Evolutionary conservation across 2,797 vertebrate genomes (phyloP).

Genomic region (Dallia pectoralis): DNA sequence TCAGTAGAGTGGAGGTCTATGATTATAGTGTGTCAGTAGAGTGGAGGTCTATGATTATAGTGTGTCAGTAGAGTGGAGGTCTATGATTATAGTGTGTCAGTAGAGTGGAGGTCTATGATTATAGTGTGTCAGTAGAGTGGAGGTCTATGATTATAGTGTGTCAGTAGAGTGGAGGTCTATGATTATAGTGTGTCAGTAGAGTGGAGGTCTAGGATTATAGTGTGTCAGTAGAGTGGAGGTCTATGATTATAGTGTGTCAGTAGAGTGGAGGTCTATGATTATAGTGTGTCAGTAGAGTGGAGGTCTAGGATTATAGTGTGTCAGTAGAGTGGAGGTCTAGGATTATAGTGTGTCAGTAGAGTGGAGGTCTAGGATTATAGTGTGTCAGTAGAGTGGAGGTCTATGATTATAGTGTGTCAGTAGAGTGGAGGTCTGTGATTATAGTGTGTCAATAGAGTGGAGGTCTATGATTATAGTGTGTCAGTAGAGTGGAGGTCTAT

Average conservation of each 20-base stretch:
- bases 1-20: background rate
- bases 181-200: conserved; percentile 25
- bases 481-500: no score
- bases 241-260: no score
- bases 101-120: no score
- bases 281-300: background rate
- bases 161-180: background rate
- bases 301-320: conserved; percentile 17
- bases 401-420: background rate
- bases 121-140: background rate
- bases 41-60: conserved; percentile 14
- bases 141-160: background rate
- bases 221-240: no score
- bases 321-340: no score
- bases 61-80: conserved; percentile 4
- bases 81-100: no score
- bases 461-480: no score
- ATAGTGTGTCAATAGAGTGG: conserved; percentile 19
- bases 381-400: background rate
- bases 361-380: no score
- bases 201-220: no score
- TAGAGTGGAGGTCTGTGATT: background rate
- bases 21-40: background rate
- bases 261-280: background rate
- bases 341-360: no score